phyloP scores from a whole-genome alignment of 2,888 invertebrate species.

The Prosapia bicincta region DNA sequence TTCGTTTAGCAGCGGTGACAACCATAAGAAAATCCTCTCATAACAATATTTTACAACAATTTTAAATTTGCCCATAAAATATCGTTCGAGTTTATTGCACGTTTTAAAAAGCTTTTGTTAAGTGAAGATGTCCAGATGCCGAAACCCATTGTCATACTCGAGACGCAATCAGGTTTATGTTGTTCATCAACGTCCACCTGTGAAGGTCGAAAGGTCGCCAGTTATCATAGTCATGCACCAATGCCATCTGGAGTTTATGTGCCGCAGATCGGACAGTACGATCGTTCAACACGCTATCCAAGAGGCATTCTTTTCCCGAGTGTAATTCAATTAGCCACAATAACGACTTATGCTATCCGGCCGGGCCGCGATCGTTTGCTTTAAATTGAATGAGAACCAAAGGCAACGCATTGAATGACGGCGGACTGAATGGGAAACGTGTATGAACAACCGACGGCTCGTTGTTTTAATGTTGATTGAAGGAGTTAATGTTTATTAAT shows the following conservation, averaged over 20 bases:
- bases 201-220: neutral
- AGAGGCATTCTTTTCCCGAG: neutral
- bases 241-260: neutral
- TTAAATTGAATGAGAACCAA: too few relatives aligned
- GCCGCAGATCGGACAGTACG: neutral
- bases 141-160: neutral
- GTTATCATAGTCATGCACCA: neutral
- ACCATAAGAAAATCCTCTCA: neutral
- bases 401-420: too few relatives aligned
- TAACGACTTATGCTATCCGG: neutral
- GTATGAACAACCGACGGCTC: too few relatives aligned
- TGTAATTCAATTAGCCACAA: neutral
- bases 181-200: neutral
- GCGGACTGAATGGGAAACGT: too few relatives aligned
- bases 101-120: neutral
- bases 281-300: neutral
- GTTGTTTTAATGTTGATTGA: neutral
- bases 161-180: neutral
- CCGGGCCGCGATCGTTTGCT: too few relatives aligned
- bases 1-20: neutral
- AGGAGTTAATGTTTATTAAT: neutral
- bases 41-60: neutral
- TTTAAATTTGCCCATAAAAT: neutral
- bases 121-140: neutral
- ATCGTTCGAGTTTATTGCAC: neutral